Evolutionary conservation across 1,140 invertebrate species (phyloP).

Genomic region (Chymomyza costata): DNA sequence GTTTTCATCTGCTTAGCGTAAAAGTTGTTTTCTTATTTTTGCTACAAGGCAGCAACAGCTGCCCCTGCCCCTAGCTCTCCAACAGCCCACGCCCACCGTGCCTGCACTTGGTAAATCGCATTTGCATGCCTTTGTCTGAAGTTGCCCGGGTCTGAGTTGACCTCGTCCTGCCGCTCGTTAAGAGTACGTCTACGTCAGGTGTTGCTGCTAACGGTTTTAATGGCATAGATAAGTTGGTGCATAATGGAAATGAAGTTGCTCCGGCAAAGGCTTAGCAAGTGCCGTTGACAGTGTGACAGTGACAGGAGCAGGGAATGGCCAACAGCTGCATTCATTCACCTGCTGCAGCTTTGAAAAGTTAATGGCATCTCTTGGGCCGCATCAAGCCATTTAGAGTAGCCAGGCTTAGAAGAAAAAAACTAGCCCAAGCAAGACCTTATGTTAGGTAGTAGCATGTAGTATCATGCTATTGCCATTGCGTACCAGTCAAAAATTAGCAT

Average conservation of each 20-base stretch:
- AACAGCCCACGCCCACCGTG: no score
- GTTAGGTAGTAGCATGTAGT: neutral
- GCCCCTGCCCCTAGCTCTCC: no score
- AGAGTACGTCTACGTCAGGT: constrained; percentile 43
- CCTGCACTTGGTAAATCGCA: constrained; percentile 28
- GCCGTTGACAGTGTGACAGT: neutral
- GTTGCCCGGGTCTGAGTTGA: constrained; percentile 52
- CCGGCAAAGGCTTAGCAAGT: no score
- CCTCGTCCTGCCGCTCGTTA: neutral
- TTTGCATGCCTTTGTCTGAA: constrained; percentile 71
- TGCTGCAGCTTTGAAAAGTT: constrained; percentile 46
- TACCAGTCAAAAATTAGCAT: constrained; percentile 60
- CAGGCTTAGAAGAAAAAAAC: constrained; percentile 44
- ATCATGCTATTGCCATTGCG: neutral
- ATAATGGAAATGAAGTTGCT: constrained; percentile 68
- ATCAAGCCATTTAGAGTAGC: constrained; percentile 48
- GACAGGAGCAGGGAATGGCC: neutral
- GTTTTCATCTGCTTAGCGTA: constrained; percentile 66
- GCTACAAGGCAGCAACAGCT: constrained; percentile 34
- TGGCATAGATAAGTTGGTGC: constrained; percentile 64
- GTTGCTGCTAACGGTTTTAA: constrained; percentile 66
- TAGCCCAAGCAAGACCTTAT: constrained; percentile 13
- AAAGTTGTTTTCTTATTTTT: constrained; percentile 68
- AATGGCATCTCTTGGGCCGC: constrained; percentile 68
- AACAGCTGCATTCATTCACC: constrained; percentile 70